Conservation (phyloP, 2,797 vertebrate genomes). For the Coccyzus lansbergi region DNA sequence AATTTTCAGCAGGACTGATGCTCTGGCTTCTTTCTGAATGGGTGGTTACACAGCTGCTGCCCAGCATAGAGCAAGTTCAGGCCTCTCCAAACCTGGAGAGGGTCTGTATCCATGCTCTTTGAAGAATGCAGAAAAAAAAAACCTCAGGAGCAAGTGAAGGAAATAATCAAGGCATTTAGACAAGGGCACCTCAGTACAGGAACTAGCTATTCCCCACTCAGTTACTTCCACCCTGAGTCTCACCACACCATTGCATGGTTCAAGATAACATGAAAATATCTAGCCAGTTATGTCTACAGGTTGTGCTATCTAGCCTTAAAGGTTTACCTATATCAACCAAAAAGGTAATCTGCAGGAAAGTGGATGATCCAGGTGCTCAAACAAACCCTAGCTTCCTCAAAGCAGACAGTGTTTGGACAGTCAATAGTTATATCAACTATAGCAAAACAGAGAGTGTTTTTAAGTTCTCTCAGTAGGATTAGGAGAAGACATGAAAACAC, state of each 20-base stretch:
- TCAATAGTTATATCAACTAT: not conserved
- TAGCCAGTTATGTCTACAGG: not conserved
- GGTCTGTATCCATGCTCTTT: not conserved
- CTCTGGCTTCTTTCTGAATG: not conserved
- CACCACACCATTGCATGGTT: not conserved
- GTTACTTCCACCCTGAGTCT: not conserved
- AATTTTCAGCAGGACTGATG: not conserved
- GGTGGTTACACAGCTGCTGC: not conserved
- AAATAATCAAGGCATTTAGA: not conserved
- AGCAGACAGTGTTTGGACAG: not conserved
- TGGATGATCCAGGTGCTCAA: not conserved
- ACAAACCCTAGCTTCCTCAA: not conserved
- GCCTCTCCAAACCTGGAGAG: not conserved
- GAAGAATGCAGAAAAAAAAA: not conserved
- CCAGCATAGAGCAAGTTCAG: not conserved
- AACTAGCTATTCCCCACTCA: accelerated
- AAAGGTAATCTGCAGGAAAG: not conserved
- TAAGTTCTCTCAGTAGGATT: slow-evolving; percentile 24
- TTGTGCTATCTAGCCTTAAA: not conserved
- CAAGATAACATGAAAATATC: not conserved
- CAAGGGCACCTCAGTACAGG: not conserved
- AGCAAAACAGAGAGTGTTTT: not conserved
- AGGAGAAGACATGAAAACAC: slow-evolving; percentile 46
- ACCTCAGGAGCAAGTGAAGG: not conserved
- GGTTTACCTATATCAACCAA: not conserved